Base-by-base conservation (phyloP, 92 coral and sea anemone genomes). In the Palythoa grandiflora region DNA sequence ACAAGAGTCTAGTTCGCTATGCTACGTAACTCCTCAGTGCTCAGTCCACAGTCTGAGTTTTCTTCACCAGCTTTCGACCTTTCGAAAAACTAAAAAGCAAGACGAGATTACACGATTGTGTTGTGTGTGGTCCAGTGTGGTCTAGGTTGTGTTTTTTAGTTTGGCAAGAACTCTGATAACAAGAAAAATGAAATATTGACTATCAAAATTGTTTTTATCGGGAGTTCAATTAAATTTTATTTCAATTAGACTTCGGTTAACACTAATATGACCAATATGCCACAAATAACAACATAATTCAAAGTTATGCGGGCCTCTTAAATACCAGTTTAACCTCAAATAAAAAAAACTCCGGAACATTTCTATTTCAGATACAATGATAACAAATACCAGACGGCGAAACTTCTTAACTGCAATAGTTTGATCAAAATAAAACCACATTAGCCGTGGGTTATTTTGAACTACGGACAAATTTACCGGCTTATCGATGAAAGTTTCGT, bases 261-360 rank as follows among this genome's bases (percentile, higher is more conserved):
- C 73, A 80, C 60, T 66, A 19, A 77, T 81, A 44, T 81, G 40
- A 44, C 44, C 51, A 44, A 77, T 81, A 66, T 81, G 39, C 86
- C 86, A 81, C 63, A 65, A 81, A 81, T 65, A 65, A 81, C 74
- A 63, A 63, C 59, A 66, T 21, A 66, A 80, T 68, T 52, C 28
- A 77, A 77, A 53, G 38, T 65, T 37, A 77, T 54, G 35, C 12
- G 65, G 21, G 21, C 59, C 37, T 66, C 60, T 66, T 65, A 81
- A 81, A 65, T 47, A 35, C 74, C 75, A 63, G 86, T 81, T 81
- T 81, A 81, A 81, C 75, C 86, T 80, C 86, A 68, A 65, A 60
- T 48, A 52, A 38, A 61, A 40, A 81, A 81, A 63, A n/a, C 54
- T 44, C 60, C 54, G 36, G 48, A 17, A 47, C 61, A 81, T 7